Conservation (phyloP, 1,140 invertebrate genomes). For the Neuroterus valhalla region DNA sequence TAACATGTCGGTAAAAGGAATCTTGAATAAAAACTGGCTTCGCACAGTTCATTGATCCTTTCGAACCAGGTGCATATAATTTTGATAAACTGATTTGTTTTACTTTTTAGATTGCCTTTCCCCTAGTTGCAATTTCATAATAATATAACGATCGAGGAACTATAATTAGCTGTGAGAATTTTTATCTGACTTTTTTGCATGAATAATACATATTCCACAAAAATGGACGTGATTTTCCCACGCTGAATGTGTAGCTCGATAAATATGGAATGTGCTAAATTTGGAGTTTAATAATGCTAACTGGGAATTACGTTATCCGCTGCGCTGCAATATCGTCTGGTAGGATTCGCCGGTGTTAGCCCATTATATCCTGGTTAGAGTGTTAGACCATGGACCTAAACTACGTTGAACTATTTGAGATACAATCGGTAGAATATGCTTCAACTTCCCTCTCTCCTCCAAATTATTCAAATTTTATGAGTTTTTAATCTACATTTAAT, state of each 20-base stretch:
- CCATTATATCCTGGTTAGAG: constrained; percentile 24
- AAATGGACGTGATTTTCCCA: neutral
- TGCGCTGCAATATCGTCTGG: constrained; percentile 16
- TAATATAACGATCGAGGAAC: too few relatives aligned
- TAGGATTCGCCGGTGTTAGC: constrained; percentile 18
- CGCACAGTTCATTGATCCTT: too few relatives aligned
- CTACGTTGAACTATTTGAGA: constrained; percentile 18
- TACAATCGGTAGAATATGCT: constrained; percentile 2
- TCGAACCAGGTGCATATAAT: too few relatives aligned
- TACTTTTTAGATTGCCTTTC: too few relatives aligned
- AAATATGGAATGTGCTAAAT: neutral
- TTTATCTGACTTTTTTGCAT: too few relatives aligned
- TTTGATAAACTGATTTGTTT: too few relatives aligned
- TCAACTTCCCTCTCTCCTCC: constrained; percentile 5
- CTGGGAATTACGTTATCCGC: constrained; percentile 23
- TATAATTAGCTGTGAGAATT: too few relatives aligned
- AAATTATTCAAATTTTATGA: constrained; percentile 1
- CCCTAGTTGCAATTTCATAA: too few relatives aligned
- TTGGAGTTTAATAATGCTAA: constrained; percentile 28
- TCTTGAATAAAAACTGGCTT: too few relatives aligned
- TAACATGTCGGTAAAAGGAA: too few relatives aligned
- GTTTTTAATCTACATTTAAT: neutral
- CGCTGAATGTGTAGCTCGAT: neutral
- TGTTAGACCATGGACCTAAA: neutral
- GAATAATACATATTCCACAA: neutral